These are phyloP conservation scores for Rhagium mordax DNA, from an alignment of 2,888 invertebrate genomes.

Conservation along the genomic window DNA sequence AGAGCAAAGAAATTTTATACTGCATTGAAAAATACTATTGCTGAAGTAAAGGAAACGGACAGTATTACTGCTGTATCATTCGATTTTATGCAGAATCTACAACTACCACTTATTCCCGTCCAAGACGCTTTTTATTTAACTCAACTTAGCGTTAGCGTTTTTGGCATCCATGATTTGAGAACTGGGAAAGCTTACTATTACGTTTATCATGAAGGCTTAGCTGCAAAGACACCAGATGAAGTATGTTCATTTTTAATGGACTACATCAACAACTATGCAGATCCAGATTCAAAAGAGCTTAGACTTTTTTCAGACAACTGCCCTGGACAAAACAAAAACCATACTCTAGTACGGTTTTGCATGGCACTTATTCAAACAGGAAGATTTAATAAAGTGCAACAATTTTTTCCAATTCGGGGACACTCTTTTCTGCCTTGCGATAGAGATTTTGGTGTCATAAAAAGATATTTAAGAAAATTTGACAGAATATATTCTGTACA, in stretches of 20 bases:
- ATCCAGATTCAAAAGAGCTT: background rate
- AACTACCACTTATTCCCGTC: conserved; percentile 19
- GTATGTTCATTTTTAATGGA: background rate
- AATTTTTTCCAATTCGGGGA: background rate
- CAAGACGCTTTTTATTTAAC: conserved; percentile 26
- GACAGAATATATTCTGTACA: background rate
- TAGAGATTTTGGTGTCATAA: background rate
- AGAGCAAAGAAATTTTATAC: conserved; percentile 10
- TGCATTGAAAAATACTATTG: background rate
- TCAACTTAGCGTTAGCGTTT: conserved; percentile 26
- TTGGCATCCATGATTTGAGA: conserved; percentile 14
- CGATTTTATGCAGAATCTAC: conserved; percentile 32
- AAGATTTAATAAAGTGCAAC: background rate
- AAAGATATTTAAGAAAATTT: background rate
- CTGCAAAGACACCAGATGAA: background rate
- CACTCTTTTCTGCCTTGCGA: conserved; percentile 10
- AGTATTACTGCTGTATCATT: background rate
- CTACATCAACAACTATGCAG: background rate
- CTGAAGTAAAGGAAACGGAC: background rate
- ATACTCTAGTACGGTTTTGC: background rate
- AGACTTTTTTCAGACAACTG: background rate
- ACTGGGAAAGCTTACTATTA: conserved; percentile 6
- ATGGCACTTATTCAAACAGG: background rate
- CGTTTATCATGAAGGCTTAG: conserved; percentile 3
- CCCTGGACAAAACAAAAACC: background rate